Evolutionary conservation across 2,797 vertebrate genomes (phyloP).

Genomic region (Chelidonichthys spinosus): DNA sequence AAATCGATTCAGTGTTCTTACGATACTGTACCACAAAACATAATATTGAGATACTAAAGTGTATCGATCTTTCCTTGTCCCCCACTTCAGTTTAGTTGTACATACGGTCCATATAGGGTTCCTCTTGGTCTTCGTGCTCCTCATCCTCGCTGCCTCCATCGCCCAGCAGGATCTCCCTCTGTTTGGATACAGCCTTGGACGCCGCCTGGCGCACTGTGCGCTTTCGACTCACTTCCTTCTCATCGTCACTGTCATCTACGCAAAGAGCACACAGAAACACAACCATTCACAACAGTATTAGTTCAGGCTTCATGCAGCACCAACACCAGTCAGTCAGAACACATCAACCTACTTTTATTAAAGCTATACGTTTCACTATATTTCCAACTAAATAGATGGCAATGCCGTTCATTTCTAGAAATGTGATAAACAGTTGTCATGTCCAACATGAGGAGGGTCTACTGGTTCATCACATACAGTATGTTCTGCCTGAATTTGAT

Average conservation of each 20-base stretch:
- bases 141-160: conserved; percentile 97
- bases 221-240: conserved; percentile 94
- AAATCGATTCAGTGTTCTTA: neutral
- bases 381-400: neutral
- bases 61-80: neutral
- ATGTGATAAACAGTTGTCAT: neutral
- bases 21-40: too few relatives aligned
- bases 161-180: conserved; percentile 96
- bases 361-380: neutral
- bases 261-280: neutral
- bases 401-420: neutral
- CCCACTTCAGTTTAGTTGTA: conserved; percentile 34
- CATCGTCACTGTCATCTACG: conserved; percentile 94
- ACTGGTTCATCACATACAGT: neutral
- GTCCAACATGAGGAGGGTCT: neutral
- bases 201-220: conserved; percentile 97
- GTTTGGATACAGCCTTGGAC: conserved; percentile 97
- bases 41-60: neutral
- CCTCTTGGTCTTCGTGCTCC: conserved; percentile 92
- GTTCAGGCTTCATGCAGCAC: neutral
- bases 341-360: neutral
- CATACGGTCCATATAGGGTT: conserved; percentile 92
- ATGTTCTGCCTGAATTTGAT: neutral
- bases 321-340: neutral
- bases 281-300: too few relatives aligned